Base-by-base conservation (phyloP, 2,113 vertebrate genomes). In the Empidonax traillii region DNA sequence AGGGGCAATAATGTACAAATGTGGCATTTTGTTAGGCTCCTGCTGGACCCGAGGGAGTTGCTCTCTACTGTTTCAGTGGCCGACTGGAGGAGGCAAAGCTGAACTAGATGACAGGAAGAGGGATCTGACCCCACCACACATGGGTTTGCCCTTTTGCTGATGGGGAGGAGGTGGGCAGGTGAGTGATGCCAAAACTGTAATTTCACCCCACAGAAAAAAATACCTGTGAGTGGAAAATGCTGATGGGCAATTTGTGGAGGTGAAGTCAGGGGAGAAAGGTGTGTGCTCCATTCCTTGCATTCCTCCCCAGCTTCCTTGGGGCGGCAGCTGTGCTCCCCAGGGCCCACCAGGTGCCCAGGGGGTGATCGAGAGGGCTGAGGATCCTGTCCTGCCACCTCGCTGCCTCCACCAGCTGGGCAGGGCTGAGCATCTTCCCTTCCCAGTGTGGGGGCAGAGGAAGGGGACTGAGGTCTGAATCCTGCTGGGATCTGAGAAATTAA, bases 271-370 rank as follows among this genome's bases (percentile, higher is more conserved):
- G 56, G 76, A 72, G 52, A 68, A 61, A 91, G 66, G 61, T 33
- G 52, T 85, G 51, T 77, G 68, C 61, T 87, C 90, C 68, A 78
- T 97, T 94, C 91, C 93, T 85, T 3, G 8, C 87, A 85, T 92
- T 91, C 93, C 31, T 93, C 24, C 63, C 39, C 56, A 61, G 58
- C 73, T 92, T 68, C 80, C 61, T 49, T 0, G 1, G 59, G 21
- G 83, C 1, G 1, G 62, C 1, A 4, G 37, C n/a, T 7, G 3
- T 3, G 3, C 41, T 84, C 41, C 63, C 31, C 68, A 43, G 53
- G 77, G 41, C 46, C 63, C 46, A 77, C 33, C 33, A 3, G 3
- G 44, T 65, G 53, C 84, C 58, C 68, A 51, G 49, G 20, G 59
- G 20, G 30, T 71, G 71, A 79, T 27, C 41, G 46, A 39, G 37